These are phyloP conservation scores for Drosophila lacertosa DNA, from an alignment of 1,140 invertebrate genomes.

Conservation along the genomic window DNA sequence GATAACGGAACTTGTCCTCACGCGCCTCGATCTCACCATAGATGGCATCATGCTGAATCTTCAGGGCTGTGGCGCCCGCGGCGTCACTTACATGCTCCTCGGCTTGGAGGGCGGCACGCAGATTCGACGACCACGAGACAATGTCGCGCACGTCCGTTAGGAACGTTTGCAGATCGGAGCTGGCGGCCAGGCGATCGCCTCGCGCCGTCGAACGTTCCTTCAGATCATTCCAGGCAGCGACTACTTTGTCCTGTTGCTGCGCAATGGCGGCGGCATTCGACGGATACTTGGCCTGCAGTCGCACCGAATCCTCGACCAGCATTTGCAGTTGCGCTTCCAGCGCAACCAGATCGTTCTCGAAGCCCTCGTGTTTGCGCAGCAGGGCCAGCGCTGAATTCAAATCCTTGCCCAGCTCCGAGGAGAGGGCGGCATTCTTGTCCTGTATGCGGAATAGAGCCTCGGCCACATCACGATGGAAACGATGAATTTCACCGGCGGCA, in stretches of 20 bases:
- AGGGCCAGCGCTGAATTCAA: conserved; percentile 93
- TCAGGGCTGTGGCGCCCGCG: conserved; percentile 93
- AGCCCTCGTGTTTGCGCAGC: conserved; percentile 95
- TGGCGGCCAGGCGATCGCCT: conserved; percentile 92
- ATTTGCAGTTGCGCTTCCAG: conserved; percentile 96
- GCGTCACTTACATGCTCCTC: conserved; percentile 94
- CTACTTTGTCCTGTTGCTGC: conserved; percentile 92
- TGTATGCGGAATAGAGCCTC: conserved; percentile 96
- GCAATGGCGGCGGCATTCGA: conserved; percentile 96
- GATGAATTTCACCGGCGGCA: conserved; percentile 97
- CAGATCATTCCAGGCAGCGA: conserved; percentile 94
- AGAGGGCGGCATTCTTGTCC: conserved; percentile 93
- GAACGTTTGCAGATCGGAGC: conserved; percentile 95
- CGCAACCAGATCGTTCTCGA: conserved; percentile 97
- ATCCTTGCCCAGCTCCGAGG: conserved; percentile 94
- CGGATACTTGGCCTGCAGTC: conserved; percentile 95
- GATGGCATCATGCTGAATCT: conserved; percentile 95
- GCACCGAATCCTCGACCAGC: conserved; percentile 95
- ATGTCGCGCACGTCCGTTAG: conserved; percentile 93
- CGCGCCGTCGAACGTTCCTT: conserved; percentile 92
- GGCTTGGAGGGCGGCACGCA: conserved; percentile 91
- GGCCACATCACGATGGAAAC: conserved; percentile 97
- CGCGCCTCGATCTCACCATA: conserved; percentile 97
- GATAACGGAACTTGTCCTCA: conserved; percentile 92
- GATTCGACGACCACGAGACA: conserved; percentile 93